phyloP scores from a whole-genome alignment of 2,888 invertebrate genomes.

The Diachrysia chrysitis region DNA sequence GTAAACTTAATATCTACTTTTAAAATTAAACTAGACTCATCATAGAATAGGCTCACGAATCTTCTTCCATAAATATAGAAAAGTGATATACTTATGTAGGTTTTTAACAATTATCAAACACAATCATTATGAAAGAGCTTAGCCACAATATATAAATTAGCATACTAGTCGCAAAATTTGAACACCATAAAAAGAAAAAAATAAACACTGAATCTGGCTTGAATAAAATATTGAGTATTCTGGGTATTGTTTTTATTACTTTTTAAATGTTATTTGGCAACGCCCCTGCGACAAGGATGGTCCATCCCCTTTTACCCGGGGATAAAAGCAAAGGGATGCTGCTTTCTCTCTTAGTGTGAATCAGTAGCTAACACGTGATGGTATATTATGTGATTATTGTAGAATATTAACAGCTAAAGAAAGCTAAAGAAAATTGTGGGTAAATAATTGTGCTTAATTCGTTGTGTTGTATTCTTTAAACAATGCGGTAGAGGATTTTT shows the following conservation, averaged over 20 bases:
- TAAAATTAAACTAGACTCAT: no score
- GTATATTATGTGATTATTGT: not conserved
- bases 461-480: not conserved
- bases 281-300: slow-evolving; percentile 75
- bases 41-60: no score
- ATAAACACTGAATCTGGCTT: not conserved
- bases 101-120: no score
- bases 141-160: no score
- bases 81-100: no score
- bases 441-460: not conserved
- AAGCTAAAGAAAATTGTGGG: not conserved
- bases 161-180: no score
- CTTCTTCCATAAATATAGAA: no score
- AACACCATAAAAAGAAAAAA: no score
- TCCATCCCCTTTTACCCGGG: slow-evolving; percentile 73
- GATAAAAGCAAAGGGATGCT: slow-evolving; percentile 83
- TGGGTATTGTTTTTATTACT: slow-evolving; percentile 36
- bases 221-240: slow-evolving; percentile 3
- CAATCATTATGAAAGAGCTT: no score
- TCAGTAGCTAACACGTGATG: slow-evolving; percentile 32
- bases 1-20: no score
- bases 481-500: slow-evolving; percentile 24
- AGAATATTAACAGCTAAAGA: not conserved
- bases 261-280: slow-evolving; percentile 54
- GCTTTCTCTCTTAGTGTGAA: slow-evolving; percentile 67